Evolutionary conservation across 2,797 vertebrate genomes (phyloP).

Genomic region (Tapera naevia): DNA sequence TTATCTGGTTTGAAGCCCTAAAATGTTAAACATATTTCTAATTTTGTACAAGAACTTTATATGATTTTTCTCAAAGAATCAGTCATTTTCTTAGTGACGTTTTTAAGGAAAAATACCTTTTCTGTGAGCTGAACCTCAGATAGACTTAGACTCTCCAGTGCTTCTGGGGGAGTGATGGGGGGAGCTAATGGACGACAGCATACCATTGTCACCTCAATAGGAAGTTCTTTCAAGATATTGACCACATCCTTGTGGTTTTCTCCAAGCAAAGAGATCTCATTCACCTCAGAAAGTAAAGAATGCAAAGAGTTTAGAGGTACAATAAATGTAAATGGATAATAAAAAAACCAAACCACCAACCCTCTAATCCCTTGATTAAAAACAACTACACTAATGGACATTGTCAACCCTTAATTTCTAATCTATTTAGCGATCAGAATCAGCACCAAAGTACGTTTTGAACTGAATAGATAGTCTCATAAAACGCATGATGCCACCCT

Average conservation of each 20-base stretch:
- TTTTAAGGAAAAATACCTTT: conserved; percentile 76
- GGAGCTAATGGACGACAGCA: conserved; percentile 87
- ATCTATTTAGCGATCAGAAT: background rate
- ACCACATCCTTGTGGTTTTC: conserved; percentile 94
- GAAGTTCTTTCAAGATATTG: conserved; percentile 92
- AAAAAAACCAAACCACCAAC: background rate
- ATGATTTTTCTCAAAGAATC: background rate
- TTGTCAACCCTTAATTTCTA: background rate
- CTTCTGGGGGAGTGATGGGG: conserved; percentile 65
- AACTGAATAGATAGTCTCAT: background rate
- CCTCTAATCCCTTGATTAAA: background rate
- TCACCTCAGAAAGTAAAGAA: conserved; percentile 82
- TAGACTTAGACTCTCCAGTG: conserved; percentile 58
- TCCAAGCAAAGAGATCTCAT: conserved; percentile 91
- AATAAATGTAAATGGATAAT: background rate
- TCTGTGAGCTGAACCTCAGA: conserved; percentile 71
- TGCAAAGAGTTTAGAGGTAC: background rate
- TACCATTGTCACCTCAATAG: conserved; percentile 88
- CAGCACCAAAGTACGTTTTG: background rate
- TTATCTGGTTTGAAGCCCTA: background rate
- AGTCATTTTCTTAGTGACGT: background rate
- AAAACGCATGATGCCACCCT: background rate
- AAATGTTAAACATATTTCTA: background rate
- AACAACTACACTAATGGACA: accelerated
- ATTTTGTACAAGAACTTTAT: background rate